Evolutionary conservation across 2,888 invertebrate species (phyloP).

Genomic region (Cryptus viduatorius): DNA sequence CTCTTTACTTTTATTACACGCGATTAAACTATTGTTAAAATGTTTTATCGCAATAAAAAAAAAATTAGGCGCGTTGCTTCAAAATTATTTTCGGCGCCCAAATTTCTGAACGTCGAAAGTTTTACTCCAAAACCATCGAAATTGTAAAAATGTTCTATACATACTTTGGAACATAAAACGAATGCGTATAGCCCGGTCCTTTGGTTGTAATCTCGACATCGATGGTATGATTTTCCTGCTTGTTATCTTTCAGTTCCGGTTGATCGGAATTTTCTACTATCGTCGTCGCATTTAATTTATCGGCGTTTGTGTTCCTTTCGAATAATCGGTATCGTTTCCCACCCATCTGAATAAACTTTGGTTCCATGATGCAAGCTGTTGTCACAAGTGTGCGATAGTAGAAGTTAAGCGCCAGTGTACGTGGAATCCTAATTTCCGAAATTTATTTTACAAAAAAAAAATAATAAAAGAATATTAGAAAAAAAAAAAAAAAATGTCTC

Average conservation of each 20-base stretch:
- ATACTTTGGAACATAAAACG: conserved; percentile 51
- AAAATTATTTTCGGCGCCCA: too few species aligned
- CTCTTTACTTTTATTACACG: too few species aligned
- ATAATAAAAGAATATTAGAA: too few species aligned
- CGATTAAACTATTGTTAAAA: too few species aligned
- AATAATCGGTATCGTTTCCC: conserved; percentile 90
- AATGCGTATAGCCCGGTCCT: conserved; percentile 40
- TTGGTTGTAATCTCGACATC: conserved; percentile 40
- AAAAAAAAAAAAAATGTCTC: too few species aligned
- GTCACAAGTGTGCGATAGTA: too few species aligned
- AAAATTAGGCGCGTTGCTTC: neutral
- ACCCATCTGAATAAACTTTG: conserved; percentile 89
- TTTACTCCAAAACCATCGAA: neutral
- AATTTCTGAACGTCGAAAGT: neutral
- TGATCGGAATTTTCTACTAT: conserved; percentile 56
- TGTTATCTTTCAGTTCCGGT: conserved; percentile 54
- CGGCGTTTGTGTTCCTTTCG: conserved; percentile 78
- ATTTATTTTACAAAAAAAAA: too few species aligned
- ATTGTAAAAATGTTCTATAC: neutral
- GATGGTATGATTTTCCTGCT: conserved; percentile 41
- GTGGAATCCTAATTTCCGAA: too few species aligned
- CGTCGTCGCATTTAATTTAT: conserved; percentile 45
- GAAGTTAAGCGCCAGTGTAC: too few species aligned
- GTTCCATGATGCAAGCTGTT: conserved; percentile 86
- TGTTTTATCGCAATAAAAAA: neutral